Evolutionary conservation across 2,113 vertebrate species (phyloP).

Genomic region (Ceyx margarethae): DNA sequence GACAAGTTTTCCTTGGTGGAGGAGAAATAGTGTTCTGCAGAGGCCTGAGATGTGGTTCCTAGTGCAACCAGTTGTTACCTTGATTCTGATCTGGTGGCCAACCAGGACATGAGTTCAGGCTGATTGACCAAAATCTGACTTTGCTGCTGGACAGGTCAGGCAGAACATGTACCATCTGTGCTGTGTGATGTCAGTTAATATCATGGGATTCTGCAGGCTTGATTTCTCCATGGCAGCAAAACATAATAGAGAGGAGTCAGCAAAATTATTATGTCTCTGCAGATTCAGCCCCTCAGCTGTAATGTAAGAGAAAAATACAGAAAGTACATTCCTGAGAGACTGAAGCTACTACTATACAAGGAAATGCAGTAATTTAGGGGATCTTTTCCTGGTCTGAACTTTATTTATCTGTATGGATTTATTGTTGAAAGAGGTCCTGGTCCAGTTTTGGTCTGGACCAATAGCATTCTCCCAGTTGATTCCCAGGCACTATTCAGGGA

Average conservation of each 20-base stretch:
- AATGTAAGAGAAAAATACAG: background rate
- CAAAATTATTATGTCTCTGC: background rate
- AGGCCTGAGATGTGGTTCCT: background rate
- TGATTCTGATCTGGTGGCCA: background rate
- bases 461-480: background rate
- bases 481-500: background rate
- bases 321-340: background rate
- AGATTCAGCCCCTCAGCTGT: background rate
- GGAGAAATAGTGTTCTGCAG: background rate
- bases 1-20: background rate
- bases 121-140: background rate
- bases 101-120: background rate
- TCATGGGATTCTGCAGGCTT: background rate
- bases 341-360: background rate
- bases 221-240: background rate
- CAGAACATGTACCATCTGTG: background rate
- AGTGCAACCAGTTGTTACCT: background rate
- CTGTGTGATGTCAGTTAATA: background rate
- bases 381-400: background rate
- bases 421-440: background rate
- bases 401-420: background rate
- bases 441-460: background rate
- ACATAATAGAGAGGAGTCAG: background rate
- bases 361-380: background rate
- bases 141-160: background rate